A percentile compares a stretch with the other conserved stretches of the same genome.
Evolutionary conservation across 2,113 vertebrate genomes (phyloP).

Genomic region (Mungos mungo): DNA sequence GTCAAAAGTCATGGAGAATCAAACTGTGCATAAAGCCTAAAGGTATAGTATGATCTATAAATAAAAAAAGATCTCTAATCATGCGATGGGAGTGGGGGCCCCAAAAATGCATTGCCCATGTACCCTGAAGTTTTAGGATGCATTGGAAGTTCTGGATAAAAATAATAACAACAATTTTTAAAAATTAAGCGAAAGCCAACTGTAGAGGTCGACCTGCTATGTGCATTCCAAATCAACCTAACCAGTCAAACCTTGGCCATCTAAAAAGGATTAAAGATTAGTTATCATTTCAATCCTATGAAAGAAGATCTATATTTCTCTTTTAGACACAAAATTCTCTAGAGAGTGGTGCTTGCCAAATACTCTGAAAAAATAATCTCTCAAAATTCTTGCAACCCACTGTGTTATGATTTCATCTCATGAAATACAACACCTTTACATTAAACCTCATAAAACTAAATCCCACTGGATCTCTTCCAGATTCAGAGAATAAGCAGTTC

Average conservation of each 20-base stretch:
- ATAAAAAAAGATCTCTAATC: slow-evolving; percentile 52
- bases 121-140: slow-evolving; percentile 51
- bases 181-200: background rate
- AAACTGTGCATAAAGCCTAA: background rate
- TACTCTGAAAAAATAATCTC: slow-evolving; percentile 89
- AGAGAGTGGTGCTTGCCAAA: slow-evolving; percentile 84
- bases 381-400: slow-evolving; percentile 88
- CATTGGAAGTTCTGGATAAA: background rate
- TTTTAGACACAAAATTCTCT: slow-evolving; percentile 85
- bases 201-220: slow-evolving; percentile 70
- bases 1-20: slow-evolving; percentile 49
- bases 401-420: slow-evolving; percentile 92
- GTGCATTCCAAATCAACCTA: slow-evolving; percentile 67
- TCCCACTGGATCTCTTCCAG: slow-evolving; percentile 85
- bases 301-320: slow-evolving; percentile 88
- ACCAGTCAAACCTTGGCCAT: slow-evolving; percentile 74
- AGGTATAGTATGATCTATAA: slow-evolving; percentile 6
- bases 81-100: slow-evolving; percentile 30
- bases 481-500: slow-evolving; percentile 85
- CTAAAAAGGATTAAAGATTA: slow-evolving; percentile 85
- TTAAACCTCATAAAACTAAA: slow-evolving; percentile 90
- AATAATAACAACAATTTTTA: too few relatives aligned
- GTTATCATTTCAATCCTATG: slow-evolving; percentile 86
- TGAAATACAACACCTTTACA: slow-evolving; percentile 91
- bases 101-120: slow-evolving; percentile 4